phyloP scores from a whole-genome alignment of 2,113 vertebrate species.

The Tamias sibiricus region DNA sequence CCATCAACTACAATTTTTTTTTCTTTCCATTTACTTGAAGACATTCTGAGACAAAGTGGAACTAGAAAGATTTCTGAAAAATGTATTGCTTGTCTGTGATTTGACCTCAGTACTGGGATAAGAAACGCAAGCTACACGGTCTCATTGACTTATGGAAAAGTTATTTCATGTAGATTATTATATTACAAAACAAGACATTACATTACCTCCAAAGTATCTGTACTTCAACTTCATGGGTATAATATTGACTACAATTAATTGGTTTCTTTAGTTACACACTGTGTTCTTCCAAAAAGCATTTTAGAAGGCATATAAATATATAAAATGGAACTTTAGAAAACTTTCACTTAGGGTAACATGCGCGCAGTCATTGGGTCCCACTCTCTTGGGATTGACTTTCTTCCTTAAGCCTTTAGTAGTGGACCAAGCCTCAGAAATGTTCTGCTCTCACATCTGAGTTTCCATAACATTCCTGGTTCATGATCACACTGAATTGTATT shows the following conservation, averaged over 20 bases:
- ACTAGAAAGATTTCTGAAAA: constrained; percentile 16
- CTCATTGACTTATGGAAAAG: neutral
- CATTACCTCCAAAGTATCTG: neutral
- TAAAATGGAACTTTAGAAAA: neutral
- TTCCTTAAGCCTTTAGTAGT: neutral
- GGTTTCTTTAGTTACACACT: neutral
- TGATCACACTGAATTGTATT: neutral
- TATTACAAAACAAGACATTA: neutral
- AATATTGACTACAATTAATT: neutral
- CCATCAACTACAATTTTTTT: neutral
- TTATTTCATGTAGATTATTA: neutral
- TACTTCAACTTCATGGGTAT: neutral
- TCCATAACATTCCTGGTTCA: neutral
- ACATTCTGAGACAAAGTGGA: constrained; percentile 8
- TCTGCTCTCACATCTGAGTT: neutral
- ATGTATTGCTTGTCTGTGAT: neutral
- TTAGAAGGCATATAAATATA: constrained; percentile 1
- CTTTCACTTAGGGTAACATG: neutral
- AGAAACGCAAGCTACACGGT: neutral
- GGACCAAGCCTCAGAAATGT: neutral
- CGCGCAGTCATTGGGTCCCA: neutral
- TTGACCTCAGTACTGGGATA: neutral
- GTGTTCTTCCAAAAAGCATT: neutral
- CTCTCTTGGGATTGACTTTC: neutral
- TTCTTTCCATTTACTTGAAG: neutral